phyloP scores from a whole-genome alignment of 2,113 vertebrate genomes.

The Melanotaenia duboulayi region DNA sequence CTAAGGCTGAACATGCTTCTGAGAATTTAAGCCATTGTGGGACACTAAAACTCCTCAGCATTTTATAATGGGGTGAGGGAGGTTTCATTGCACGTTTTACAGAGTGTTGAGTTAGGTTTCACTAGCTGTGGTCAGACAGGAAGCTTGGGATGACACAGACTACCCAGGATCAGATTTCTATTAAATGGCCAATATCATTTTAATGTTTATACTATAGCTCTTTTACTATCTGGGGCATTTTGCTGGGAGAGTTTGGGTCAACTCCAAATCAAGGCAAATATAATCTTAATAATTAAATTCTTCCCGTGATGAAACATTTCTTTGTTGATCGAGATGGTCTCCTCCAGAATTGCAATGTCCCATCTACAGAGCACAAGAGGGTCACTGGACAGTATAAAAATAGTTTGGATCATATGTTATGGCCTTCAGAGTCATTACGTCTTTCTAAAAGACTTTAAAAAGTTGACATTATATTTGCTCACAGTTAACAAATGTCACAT shows the following conservation, averaged over 20 bases:
- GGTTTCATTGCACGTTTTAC: constrained; percentile 66
- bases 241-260: too few relatives aligned
- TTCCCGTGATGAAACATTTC: neutral
- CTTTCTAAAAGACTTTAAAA: neutral
- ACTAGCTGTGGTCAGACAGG: constrained; percentile 51
- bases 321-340: neutral
- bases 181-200: constrained; percentile 33
- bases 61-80: constrained; percentile 20
- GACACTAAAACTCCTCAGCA: neutral
- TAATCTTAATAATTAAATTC: too few relatives aligned
- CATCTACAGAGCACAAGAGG: neutral
- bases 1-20: neutral
- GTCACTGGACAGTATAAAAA: neutral
- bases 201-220: neutral
- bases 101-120: constrained; percentile 62
- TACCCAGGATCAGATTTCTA: constrained; percentile 31
- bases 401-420: neutral
- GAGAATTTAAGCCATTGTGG: constrained; percentile 5
- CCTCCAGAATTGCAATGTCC: neutral
- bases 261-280: too few relatives aligned
- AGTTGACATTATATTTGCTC: neutral
- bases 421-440: neutral
- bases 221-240: neutral
- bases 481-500: neutral
- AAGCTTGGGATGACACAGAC: constrained; percentile 25